Percentiles rank a stretch among this genome's conserved stretches.
Evolutionary conservation across 2,113 vertebrate species (phyloP).

Genomic region (Eidolon helvum): DNA sequence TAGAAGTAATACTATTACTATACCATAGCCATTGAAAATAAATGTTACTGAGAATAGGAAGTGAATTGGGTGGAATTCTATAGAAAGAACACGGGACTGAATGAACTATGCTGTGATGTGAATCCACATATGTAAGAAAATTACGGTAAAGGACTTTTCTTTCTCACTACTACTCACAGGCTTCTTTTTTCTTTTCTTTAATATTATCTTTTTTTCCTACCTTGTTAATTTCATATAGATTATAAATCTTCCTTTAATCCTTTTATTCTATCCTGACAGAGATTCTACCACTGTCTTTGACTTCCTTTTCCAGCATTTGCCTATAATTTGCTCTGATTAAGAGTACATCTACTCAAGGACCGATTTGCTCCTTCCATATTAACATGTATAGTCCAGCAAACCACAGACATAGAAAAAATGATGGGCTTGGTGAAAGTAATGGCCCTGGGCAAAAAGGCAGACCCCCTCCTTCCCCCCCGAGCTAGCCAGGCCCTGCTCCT

Average conservation of each 20-base stretch:
- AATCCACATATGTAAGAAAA: background rate
- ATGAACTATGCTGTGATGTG: background rate
- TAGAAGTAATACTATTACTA: background rate
- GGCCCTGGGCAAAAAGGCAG: background rate
- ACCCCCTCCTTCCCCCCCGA: background rate
- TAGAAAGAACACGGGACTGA: background rate
- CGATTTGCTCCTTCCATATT: background rate
- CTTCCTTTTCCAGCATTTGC: slow-evolving; percentile 25
- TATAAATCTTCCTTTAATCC: background rate
- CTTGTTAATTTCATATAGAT: slow-evolving; percentile 24
- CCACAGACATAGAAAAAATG: background rate
- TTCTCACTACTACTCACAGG: background rate
- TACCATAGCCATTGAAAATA: background rate
- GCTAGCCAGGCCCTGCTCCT: background rate
- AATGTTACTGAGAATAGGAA: background rate
- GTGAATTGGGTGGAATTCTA: background rate
- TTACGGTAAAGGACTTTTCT: background rate
- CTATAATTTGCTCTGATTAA: slow-evolving; percentile 24
- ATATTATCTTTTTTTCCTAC: background rate
- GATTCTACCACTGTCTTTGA: slow-evolving; percentile 40
- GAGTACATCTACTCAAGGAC: background rate
- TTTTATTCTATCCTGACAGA: slow-evolving; percentile 46
- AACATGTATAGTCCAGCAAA: background rate
- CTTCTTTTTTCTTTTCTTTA: background rate
- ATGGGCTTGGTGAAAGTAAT: background rate